phyloP scores from a whole-genome alignment of 2,113 vertebrate genomes.

The Rhineura floridana region DNA sequence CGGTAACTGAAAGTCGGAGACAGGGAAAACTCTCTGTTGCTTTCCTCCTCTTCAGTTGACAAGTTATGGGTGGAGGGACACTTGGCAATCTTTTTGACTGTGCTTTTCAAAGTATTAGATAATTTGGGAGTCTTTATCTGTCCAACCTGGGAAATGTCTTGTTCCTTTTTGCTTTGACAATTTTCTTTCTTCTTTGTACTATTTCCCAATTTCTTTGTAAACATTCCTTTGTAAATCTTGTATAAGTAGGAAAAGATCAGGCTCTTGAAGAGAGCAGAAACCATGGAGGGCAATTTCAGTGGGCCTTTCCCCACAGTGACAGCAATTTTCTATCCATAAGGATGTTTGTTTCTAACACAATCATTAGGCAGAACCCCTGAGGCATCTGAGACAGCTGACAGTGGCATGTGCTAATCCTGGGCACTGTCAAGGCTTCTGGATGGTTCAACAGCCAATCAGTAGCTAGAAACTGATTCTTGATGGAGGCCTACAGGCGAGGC shows the following conservation, averaged over 20 bases:
- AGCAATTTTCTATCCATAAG: slow-evolving; percentile 53
- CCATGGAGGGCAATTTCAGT: slow-evolving; percentile 86
- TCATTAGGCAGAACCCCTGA: slow-evolving; percentile 54
- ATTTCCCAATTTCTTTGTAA: slow-evolving; percentile 98
- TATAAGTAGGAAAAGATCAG: slow-evolving; percentile 87
- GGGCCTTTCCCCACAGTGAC: slow-evolving; percentile 64
- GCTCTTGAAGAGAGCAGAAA: slow-evolving; percentile 91
- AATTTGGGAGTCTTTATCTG: slow-evolving; percentile 85
- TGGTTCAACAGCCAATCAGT: slow-evolving; percentile 19
- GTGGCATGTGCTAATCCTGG: not conserved
- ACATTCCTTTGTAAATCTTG: slow-evolving; percentile 99
- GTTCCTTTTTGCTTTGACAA: slow-evolving; percentile 86
- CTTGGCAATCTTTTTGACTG: slow-evolving; percentile 92
- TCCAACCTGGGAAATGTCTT: slow-evolving; percentile 79
- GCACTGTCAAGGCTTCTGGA: not conserved
- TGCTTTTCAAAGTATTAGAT: slow-evolving; percentile 91
- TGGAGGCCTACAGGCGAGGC: slow-evolving; percentile 40
- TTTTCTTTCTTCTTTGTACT: slow-evolving; percentile 93
- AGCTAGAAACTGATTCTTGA: slow-evolving; percentile 57
- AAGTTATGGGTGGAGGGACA: slow-evolving; percentile 90
- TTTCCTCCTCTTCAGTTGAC: slow-evolving; percentile 85
- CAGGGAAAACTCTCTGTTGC: slow-evolving; percentile 88
- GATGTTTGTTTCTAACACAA: slow-evolving; percentile 53
- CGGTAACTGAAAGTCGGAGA: slow-evolving; percentile 98
- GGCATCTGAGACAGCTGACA: not conserved